Conservation (phyloP, 1,140 invertebrate species). For the Eriosoma lanigerum region DNA sequence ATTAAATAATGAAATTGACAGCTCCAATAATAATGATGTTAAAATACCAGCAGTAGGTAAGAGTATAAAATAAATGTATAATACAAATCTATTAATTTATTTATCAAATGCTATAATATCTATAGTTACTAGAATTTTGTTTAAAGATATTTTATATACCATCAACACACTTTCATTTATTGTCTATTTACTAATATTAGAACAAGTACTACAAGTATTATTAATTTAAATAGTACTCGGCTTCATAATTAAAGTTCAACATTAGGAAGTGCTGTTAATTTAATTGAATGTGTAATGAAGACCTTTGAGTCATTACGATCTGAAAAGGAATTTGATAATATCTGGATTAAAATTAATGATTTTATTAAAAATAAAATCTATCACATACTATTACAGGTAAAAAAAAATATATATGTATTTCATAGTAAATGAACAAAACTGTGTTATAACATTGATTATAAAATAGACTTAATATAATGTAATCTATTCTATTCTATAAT, state of each 20-base stretch:
- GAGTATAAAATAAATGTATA: too few relatives aligned
- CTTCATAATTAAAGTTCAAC: background rate
- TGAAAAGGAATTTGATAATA: too few relatives aligned
- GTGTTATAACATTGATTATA: too few relatives aligned
- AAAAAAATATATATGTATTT: too few relatives aligned
- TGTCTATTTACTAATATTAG: background rate
- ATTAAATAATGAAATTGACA: constrained; percentile 5
- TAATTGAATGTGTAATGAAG: too few relatives aligned
- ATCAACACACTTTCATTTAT: constrained; percentile 3
- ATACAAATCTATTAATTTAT: background rate
- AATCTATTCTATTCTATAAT: too few relatives aligned
- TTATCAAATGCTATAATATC: background rate
- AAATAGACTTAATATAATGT: too few relatives aligned
- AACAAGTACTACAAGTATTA: constrained; percentile 11
- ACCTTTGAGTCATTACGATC: too few relatives aligned
- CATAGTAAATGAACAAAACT: too few relatives aligned
- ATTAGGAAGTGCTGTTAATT: background rate
- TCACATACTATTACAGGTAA: too few relatives aligned
- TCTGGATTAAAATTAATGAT: too few relatives aligned
- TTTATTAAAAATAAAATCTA: too few relatives aligned
- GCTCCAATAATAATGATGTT: background rate
- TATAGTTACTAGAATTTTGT: constrained; percentile 1
- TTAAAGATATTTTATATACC: background rate
- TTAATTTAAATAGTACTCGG: background rate
- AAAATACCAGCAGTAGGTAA: background rate